Base-by-base conservation (phyloP, 2,113 vertebrate species). In the Arenaria interpres region DNA sequence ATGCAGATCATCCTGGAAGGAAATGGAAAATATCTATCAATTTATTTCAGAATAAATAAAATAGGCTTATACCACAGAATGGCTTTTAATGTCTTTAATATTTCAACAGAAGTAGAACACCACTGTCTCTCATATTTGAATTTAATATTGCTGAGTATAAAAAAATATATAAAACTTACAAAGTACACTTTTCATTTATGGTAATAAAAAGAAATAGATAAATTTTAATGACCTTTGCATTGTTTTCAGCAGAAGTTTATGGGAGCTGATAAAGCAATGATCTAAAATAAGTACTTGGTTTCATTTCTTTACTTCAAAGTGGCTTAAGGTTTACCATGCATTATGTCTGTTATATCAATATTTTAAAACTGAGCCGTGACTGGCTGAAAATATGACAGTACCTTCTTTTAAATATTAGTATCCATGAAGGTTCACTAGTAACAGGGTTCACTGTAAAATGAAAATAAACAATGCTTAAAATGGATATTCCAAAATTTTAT, bases 11-110 rank as follows among this genome's bases (percentile, higher is more conserved):
- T 54, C 46, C 30, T 78, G 32, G 16, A 77, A 87, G 46, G 54
- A 96, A 94, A 91, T 73, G 10, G 18, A 87, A 96, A 89, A 89
- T 68, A 9, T 43, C 68, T 91, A 82, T 88, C 27, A 79, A 79
- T 94, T 89, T 90, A 39, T 94, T 89, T 95, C n/a, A 66, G 74
- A 89, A 95, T 88, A 88, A 88, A 57, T 28, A 89, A 73, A 53
- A 79, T 4, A 82, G 33, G 14, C 8, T 62, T 88, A 45, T 28
- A 50, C 2, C 9, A 60, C 14, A 60, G n/a, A 85, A 88, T 33
- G 6, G 7, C 7, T 85, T 85, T 82, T 48, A 32, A 48, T 35
- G 6, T 48, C 18, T 72, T 82, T 67, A 89, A 39, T 87, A 92
- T 78, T 89, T 72, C 27, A 82, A 19, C 9, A 87, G 24, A 87